These are phyloP conservation scores for Dicaeum eximium DNA, from an alignment of 2,113 vertebrate species.

Conservation along the genomic window DNA sequence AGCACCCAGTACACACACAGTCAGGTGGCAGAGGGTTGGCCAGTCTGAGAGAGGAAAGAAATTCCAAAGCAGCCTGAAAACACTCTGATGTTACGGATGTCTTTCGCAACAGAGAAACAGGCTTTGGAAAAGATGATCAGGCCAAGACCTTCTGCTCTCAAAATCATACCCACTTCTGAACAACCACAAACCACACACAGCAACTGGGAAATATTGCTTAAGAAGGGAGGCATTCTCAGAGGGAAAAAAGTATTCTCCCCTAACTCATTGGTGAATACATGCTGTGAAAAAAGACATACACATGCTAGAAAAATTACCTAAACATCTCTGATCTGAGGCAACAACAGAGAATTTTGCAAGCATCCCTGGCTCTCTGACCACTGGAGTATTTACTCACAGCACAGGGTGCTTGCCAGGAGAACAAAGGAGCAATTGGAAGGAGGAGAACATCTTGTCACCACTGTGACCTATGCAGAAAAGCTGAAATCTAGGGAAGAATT, in stretches of 20 bases:
- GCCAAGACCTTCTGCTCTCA: neutral
- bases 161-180: constrained; percentile 3
- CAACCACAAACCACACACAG: constrained; percentile 15
- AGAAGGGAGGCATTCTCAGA: neutral
- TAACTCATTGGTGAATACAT: neutral
- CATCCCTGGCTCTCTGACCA: neutral
- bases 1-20: neutral
- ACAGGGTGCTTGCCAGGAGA: neutral
- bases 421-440: fast-evolving
- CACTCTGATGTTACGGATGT: neutral
- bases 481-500: neutral
- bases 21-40: neutral
- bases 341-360: neutral
- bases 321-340: neutral
- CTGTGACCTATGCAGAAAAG: neutral
- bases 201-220: neutral
- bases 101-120: neutral
- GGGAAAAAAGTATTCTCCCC: neutral
- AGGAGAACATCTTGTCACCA: neutral
- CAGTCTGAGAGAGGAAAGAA: neutral
- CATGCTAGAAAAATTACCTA: neutral
- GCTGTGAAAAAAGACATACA: neutral
- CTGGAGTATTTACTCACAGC: neutral
- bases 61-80: neutral
- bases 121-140: neutral